Percentiles rank a stretch among this genome's conserved stretches.
Evolutionary conservation across 2,113 vertebrate species (phyloP).

Genomic region (Sprattus sprattus): DNA sequence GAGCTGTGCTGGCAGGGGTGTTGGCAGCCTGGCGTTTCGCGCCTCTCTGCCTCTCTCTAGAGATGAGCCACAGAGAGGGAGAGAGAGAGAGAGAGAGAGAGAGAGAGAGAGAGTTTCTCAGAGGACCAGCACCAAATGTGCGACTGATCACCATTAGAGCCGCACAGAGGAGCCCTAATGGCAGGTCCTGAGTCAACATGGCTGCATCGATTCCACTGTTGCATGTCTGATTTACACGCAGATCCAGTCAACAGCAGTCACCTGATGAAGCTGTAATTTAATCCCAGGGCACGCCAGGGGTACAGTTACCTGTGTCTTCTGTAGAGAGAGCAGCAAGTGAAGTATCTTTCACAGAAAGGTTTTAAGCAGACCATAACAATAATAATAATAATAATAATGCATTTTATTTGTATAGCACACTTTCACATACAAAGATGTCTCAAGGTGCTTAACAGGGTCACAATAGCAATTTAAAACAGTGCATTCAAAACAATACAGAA

Average conservation of each 20-base stretch:
- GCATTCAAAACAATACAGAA: too few species aligned
- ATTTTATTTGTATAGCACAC: too few species aligned
- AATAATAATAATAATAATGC: too few species aligned
- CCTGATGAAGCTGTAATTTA: conserved; percentile 33
- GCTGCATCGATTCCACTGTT: conserved; percentile 47
- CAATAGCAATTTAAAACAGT: too few species aligned
- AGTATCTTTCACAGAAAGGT: too few species aligned
- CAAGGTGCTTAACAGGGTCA: too few species aligned
- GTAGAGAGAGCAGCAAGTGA: neutral
- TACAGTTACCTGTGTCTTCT: neutral
- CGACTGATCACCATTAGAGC: conserved; percentile 4
- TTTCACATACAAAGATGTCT: too few species aligned
- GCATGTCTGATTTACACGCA: conserved; percentile 39
- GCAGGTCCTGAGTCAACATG: conserved; percentile 37
- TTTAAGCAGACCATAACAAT: too few species aligned
- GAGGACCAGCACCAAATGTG: neutral
- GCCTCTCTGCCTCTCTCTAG: conserved; percentile 40
- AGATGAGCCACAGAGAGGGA: conserved; percentile 52
- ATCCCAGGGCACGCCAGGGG: conserved; percentile 4
- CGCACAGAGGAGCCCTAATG: conserved; percentile 40
- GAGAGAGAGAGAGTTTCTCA: neutral
- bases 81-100: conserved; percentile 23
- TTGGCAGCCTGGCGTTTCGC: conserved; percentile 46
- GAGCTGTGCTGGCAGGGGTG: conserved; percentile 37
- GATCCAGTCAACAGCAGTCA: conserved; percentile 37